Conservation (phyloP, 2,113 vertebrate species). For the Globicephala melas region DNA sequence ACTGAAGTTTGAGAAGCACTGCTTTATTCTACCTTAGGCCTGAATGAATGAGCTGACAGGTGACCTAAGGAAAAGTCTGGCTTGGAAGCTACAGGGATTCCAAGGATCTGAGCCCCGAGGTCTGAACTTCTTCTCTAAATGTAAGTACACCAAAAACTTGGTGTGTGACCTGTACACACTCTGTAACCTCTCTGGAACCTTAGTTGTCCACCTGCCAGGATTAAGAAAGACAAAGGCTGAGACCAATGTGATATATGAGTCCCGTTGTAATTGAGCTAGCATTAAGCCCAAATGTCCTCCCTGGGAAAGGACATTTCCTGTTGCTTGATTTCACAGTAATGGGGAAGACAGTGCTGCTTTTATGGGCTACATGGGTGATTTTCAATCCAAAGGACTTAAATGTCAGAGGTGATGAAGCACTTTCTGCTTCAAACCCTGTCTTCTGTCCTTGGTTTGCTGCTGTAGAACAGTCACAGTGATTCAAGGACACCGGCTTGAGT, state of each 20-base stretch:
- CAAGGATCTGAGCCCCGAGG: not conserved
- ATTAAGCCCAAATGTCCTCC: not conserved
- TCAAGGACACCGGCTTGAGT: not conserved
- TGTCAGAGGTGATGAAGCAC: slow-evolving; percentile 42
- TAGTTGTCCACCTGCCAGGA: slow-evolving; percentile 17
- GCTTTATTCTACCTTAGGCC: slow-evolving; percentile 11
- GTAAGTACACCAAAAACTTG: not conserved
- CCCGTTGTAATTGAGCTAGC: not conserved
- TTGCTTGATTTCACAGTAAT: not conserved
- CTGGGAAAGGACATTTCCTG: not conserved
- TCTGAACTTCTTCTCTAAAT: not conserved
- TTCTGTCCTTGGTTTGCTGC: not conserved
- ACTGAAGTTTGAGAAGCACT: not conserved
- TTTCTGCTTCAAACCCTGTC: slow-evolving; percentile 12
- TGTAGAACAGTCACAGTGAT: not conserved
- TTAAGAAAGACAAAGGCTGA: slow-evolving; percentile 13
- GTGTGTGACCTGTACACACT: not conserved
- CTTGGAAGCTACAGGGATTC: not conserved
- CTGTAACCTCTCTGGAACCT: not conserved
- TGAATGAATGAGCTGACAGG: not conserved
- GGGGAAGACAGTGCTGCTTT: not conserved
- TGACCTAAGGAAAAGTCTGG: not conserved
- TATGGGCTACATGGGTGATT: not conserved
- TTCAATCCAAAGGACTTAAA: slow-evolving; percentile 33
- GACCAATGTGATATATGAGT: not conserved